Base-by-base conservation (phyloP, 2,113 vertebrate species). In the Ageneiosus marmoratus region DNA sequence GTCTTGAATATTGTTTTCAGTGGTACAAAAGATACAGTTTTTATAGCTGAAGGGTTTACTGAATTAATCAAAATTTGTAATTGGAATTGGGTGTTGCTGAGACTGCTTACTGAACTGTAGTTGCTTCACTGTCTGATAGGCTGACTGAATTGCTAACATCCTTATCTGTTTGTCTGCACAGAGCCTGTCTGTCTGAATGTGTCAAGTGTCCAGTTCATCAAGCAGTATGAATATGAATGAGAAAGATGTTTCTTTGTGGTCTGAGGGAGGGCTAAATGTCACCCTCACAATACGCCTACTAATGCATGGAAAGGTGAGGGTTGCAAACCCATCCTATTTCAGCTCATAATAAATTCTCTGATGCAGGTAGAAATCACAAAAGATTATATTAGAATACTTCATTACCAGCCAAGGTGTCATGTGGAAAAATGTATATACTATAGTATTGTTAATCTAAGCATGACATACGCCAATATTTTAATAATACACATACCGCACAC, bases 261-360 rank as follows among this genome's bases (percentile, higher is more conserved):
- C 93, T 84, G 96, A 97, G 87, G 94, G 95, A 83, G 94, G 94
- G 87, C 92, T 97, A 88, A 97, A 96, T 79, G 94, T 97, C 87
- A 97, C 95, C 0, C 93, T 97, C 87, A 97, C 95, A 60, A 94
- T 97, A 82, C 93, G 96, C 79, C 94, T 97, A 89, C 92, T 97
- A 89, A 97, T 97, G 96, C 96, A 97, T 0, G 96, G 96, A 87
- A 97, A 97, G 95, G 96, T 97, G 94, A 94, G 79, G 44, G 73
- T 83, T 48, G 20, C 79, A 44, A 69, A 62, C 72, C 5, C 48
- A 65, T 50, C 44, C 79, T 70, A 50, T 37, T 24, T 77, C 37
- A 50, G 55, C 72, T 48, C 24, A 51, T 65, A 22, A 77, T 51
- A 65, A 51, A 77, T 65, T 41, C 46, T 13, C 5, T 53, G 24